Percentiles rank a stretch among this genome's conserved stretches.
These are phyloP conservation scores for Hymenopus coronatus DNA, from an alignment of 2,888 invertebrate species.

Conservation along the genomic window DNA sequence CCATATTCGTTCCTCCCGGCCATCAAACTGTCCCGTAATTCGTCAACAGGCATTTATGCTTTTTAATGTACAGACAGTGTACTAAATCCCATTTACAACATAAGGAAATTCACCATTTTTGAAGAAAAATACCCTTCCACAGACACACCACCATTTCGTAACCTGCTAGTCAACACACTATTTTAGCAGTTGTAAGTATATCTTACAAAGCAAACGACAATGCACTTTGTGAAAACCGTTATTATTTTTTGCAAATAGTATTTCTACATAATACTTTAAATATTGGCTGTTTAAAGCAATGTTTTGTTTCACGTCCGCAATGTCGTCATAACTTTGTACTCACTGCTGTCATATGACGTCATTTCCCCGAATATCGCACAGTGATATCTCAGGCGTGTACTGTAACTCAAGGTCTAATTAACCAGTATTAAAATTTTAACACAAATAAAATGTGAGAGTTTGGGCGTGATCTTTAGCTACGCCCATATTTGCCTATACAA, in stretches of 20 bases:
- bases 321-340: slow-evolving; percentile 7
- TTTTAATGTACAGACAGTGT: not conserved
- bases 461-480: not conserved
- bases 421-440: not conserved
- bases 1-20: slow-evolving; percentile 36
- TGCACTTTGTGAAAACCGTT: not conserved
- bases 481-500: too few relatives aligned
- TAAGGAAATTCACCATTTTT: not conserved
- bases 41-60: slow-evolving; percentile 30
- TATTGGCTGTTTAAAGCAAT: not conserved
- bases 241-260: not conserved
- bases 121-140: slow-evolving; percentile 2
- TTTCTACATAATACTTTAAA: not conserved
- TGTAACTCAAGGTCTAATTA: not conserved
- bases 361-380: not conserved
- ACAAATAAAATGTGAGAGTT: not conserved
- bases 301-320: not conserved
- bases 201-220: not conserved
- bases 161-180: slow-evolving; percentile 14
- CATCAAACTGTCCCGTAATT: slow-evolving; percentile 33
- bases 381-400: not conserved
- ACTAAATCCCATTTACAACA: slow-evolving; percentile 5
- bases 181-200: not conserved
- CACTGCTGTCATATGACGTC: not conserved
- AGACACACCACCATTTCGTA: slow-evolving; percentile 27